A percentile compares a stretch with the other conserved stretches of the same genome.
These are phyloP conservation scores for Drosophila nasuta DNA, from an alignment of 1,140 invertebrate genomes.

Conservation along the genomic window DNA sequence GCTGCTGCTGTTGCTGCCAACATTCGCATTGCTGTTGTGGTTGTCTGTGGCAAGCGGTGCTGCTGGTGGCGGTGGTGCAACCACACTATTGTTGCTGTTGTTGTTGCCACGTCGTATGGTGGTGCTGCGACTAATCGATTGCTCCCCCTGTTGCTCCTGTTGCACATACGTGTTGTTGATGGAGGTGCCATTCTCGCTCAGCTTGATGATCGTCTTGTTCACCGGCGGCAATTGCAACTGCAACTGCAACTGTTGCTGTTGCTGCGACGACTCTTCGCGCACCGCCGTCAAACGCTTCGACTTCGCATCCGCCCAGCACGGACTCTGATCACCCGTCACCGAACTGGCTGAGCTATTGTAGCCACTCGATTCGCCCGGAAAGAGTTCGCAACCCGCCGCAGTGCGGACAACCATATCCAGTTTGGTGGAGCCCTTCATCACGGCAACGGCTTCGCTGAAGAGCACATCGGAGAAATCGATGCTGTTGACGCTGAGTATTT, in stretches of 20 bases:
- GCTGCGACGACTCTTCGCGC: slow-evolving; percentile 86
- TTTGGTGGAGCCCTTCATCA: slow-evolving; percentile 91
- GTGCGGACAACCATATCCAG: slow-evolving; percentile 90
- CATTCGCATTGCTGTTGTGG: background rate
- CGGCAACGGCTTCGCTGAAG: slow-evolving; percentile 92
- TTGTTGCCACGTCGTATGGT: slow-evolving; percentile 48
- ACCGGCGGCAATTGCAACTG: slow-evolving; percentile 81
- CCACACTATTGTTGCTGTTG: background rate
- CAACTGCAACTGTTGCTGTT: slow-evolving; percentile 51
- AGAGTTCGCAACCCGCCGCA: slow-evolving; percentile 90
- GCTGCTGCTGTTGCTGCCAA: slow-evolving; percentile 33
- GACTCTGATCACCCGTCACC: slow-evolving; percentile 90
- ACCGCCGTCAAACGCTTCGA: slow-evolving; percentile 89
- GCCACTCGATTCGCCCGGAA: slow-evolving; percentile 91
- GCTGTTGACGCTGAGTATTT: slow-evolving; percentile 96
- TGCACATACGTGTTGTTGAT: slow-evolving; percentile 84
- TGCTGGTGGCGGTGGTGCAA: slow-evolving; percentile 46
- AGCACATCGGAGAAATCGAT: slow-evolving; percentile 90
- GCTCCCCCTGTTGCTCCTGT: slow-evolving; percentile 24
- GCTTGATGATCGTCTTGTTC: slow-evolving; percentile 89
- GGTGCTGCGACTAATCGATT: slow-evolving; percentile 53
- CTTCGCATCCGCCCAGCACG: slow-evolving; percentile 86
- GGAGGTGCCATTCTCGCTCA: slow-evolving; percentile 88
- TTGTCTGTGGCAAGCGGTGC: background rate
- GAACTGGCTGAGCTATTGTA: slow-evolving; percentile 93